Conservation (phyloP, 2,113 vertebrate genomes). For the Triplophysa siluroides region DNA sequence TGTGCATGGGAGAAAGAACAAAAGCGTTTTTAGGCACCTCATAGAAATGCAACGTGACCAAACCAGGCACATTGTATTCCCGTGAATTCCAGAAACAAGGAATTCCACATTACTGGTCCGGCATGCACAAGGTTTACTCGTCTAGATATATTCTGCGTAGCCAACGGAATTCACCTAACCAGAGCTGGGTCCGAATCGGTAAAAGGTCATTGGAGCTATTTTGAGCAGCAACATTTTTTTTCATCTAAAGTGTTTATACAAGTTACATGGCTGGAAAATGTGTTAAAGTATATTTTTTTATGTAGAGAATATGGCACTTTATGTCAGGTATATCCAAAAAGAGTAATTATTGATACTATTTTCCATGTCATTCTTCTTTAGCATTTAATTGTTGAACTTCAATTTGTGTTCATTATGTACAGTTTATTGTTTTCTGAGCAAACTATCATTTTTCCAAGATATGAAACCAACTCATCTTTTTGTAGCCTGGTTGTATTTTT, state of each 20-base stretch:
- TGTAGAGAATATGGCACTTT: conserved; percentile 76
- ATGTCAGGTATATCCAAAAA: conserved; percentile 73
- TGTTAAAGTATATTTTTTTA: conserved; percentile 79
- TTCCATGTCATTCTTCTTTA: conserved; percentile 64
- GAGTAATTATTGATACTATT: conserved; percentile 53
- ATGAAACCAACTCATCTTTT: conserved; percentile 46
- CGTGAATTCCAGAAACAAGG: conserved; percentile 64
- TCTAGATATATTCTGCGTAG: conserved; percentile 66
- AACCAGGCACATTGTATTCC: conserved; percentile 63
- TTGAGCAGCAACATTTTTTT: conserved; percentile 65
- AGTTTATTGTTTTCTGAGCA: conserved; percentile 51
- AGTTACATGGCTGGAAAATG: conserved; percentile 68
- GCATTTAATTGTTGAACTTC: conserved; percentile 60
- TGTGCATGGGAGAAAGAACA: not conserved
- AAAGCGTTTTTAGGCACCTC: conserved; percentile 54
- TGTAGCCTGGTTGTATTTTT: conserved; percentile 48
- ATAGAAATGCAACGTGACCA: conserved; percentile 65
- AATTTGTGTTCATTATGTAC: conserved; percentile 61
- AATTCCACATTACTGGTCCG: conserved; percentile 69
- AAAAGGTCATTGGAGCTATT: conserved; percentile 67
- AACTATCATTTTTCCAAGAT: conserved; percentile 47
- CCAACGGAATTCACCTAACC: conserved; percentile 70
- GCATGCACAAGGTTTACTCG: conserved; percentile 71
- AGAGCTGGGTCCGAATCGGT: conserved; percentile 64
- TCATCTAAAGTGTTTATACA: conserved; percentile 74